Evolutionary conservation across 2,888 invertebrate genomes (phyloP), one percentile per base, ranked within the genome.

Genomic region (Alloscopus bannaensis): DNA sequence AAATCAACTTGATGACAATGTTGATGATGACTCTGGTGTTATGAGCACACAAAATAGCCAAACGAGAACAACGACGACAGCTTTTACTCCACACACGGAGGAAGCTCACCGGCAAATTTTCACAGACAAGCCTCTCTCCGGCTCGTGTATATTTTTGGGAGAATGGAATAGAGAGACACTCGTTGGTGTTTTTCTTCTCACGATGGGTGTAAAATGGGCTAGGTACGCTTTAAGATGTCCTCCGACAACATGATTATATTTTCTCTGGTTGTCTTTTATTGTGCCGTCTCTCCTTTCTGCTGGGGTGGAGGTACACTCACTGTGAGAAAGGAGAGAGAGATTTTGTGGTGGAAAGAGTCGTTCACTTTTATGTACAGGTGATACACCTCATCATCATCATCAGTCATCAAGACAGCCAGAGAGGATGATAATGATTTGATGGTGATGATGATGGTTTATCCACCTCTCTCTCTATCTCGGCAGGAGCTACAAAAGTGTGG

Each of bases 11-110:
- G 77, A 70, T 70, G 77, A 77, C 65, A 77, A 70, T 26, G 77
- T 20, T 77, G 77, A 77, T 70, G 77, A 57, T 77, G 77, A 70
- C 70, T 70, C 62, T 65, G 62, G 57, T 70, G 70, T 62, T 77
- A 77, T 59, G 47, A 76, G 42, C 76, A 59, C 60, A 42, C 42
- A 42, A n/a, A n/a, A n/a, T n/a, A n/a, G n/a, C n/a, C n/a, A n/a
- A n/a, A n/a, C n/a, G n/a, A n/a, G n/a, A n/a, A n/a, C n/a, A n/a
- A n/a, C n/a, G n/a, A n/a, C n/a, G n/a, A n/a, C n/a, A n/a, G n/a
- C n/a, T n/a, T n/a, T n/a, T n/a, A n/a, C n/a, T n/a, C n/a, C 42
- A 42, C 8, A 42, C 42, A n/a, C n/a, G n/a, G n/a, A n/a, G n/a
- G n/a, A n/a, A n/a, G n/a, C n/a, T n/a, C n/a, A 42, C 42, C 42